phyloP scores from a whole-genome alignment of 2,797 vertebrate species.

The Steatocranus sp. region DNA sequence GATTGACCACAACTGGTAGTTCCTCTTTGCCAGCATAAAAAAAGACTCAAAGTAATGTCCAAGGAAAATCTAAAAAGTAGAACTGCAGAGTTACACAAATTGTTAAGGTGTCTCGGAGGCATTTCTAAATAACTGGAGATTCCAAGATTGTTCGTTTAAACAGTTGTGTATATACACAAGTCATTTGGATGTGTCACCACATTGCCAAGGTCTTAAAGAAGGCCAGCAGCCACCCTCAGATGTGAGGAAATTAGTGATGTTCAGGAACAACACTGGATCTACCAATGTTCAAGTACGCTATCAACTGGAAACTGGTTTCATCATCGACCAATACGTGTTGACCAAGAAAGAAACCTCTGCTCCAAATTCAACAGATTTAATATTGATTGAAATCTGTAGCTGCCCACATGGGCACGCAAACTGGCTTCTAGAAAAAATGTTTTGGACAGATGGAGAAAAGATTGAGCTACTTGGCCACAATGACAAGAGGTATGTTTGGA shows the following conservation, averaged over 20 bases:
- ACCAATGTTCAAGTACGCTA: neutral
- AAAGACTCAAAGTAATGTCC: neutral
- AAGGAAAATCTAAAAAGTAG: neutral
- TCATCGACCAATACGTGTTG: neutral
- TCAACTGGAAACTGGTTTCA: neutral
- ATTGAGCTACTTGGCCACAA: fast-evolving
- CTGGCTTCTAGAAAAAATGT: neutral
- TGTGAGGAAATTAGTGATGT: neutral
- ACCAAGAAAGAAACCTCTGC: neutral
- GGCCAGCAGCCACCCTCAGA: neutral
- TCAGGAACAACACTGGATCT: neutral
- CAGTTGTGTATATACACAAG: neutral
- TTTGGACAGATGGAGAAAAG: neutral
- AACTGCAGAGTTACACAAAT: neutral
- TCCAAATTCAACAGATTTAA: neutral
- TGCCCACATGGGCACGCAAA: neutral
- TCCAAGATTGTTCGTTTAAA: neutral
- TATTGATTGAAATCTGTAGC: neutral
- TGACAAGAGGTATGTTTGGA: neutral
- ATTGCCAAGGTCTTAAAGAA: neutral
- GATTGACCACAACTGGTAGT: no score
- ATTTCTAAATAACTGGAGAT: neutral
- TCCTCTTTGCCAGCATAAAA: no score
- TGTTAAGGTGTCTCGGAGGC: neutral
- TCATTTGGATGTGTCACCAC: neutral